Conservation (phyloP, 2,797 vertebrate genomes). For the Perodicticus potto region DNA sequence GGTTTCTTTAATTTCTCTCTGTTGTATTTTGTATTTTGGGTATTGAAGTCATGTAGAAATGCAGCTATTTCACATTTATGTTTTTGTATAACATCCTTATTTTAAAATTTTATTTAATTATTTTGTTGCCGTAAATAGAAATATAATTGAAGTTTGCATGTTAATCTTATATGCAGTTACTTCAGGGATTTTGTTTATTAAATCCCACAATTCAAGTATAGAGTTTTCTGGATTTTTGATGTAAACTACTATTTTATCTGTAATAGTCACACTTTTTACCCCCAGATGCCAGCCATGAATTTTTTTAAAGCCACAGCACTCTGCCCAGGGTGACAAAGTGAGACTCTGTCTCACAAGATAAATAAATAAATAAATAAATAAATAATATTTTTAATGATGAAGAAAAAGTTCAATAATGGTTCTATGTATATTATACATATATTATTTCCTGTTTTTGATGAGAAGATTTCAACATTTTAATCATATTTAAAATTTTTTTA, state of each 20-base stretch:
- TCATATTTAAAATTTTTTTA: neutral
- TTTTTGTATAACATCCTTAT: neutral
- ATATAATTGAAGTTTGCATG: neutral
- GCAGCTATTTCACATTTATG: neutral
- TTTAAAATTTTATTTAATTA: neutral
- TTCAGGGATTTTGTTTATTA: neutral
- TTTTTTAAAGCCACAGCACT: neutral
- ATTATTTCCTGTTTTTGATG: neutral
- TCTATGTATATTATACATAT: neutral
- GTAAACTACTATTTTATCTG: neutral
- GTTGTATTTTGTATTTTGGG: neutral
- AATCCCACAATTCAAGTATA: neutral
- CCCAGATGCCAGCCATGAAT: neutral
- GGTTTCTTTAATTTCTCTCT: neutral
- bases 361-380: no score
- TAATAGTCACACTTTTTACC: neutral
- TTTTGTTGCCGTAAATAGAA: neutral
- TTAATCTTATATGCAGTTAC: neutral
- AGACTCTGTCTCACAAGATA: neutral
- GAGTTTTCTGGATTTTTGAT: neutral
- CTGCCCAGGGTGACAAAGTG: no score
- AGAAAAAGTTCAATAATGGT: neutral
- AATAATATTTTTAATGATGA: neutral
- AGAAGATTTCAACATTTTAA: neutral
- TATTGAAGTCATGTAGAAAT: neutral